Evolutionary conservation across 2,888 invertebrate genomes (phyloP), one percentile per base, ranked within the genome.

Genomic region (Cosmia trapezina): DNA sequence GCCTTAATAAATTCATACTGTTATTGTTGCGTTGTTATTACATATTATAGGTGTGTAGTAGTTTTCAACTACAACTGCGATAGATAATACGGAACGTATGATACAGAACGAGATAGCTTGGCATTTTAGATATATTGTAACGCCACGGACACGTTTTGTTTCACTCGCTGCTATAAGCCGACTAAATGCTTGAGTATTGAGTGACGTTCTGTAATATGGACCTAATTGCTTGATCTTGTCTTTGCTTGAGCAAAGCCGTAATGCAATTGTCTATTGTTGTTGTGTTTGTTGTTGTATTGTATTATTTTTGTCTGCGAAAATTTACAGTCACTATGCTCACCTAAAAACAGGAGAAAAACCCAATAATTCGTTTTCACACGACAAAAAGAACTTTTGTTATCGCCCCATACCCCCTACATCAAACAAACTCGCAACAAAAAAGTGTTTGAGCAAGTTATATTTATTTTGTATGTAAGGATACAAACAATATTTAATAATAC

Each of bases 371-470:
- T 59, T 51, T 71, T 33, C 37, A 45, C 11, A 33, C 43, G 22
- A 61, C 37, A 61, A 56, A 9, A 33, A 28, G 6, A 33, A 22
- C 60, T 28, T 78, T 43, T 71, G 51, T 56, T 49, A 51, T 49
- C 33, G 17, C 33, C n/a, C 0, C 1, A 0, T 51, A 78, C 33
- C n/a, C 0, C 1, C 0, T 51, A 78, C 59, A 76, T 76, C 62
- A 76, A 78, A 81, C 37, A 8, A 56, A 60, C 22, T 43, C 22
- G n/a, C 9, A 65, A 59, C 11, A 19, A 68, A 57, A 47, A 70
- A 60, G 19, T 70, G 53, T 73, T 78, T 54, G 37, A 61, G 41
- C 17, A 47, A 69, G 80, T 80, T 51, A 59, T 69, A 28, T 74
- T 80, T 72, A 62, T 62, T 62, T 76, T 37, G n/a, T 61, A 12